Conservation (phyloP, 2,113 vertebrate genomes). For the Elgaria multicarinata region DNA sequence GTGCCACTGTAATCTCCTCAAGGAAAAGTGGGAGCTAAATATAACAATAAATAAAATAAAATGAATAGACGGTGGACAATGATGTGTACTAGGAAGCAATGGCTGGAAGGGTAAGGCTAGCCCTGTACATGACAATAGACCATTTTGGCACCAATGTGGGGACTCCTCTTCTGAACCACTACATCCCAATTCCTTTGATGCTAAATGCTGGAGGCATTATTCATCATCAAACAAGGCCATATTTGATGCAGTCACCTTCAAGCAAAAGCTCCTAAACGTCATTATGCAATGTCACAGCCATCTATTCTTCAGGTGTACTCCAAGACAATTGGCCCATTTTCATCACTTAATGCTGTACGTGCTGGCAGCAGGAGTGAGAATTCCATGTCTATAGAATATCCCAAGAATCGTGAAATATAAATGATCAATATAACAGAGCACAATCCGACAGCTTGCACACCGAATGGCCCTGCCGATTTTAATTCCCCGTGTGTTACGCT, state of each 20-base stretch:
- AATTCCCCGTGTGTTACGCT: not conserved
- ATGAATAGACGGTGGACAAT: not conserved
- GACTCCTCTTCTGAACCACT: not conserved
- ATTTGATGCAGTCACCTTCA: not conserved
- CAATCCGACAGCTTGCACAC: constrained; percentile 17
- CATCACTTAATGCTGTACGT: not conserved
- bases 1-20: not conserved
- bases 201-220: not conserved
- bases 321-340: constrained; percentile 3
- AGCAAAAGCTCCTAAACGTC: not conserved
- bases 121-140: not conserved
- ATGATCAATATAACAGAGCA: constrained; percentile 4
- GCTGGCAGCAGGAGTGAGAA: not conserved
- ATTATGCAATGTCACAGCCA: not conserved
- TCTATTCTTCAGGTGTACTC: not conserved
- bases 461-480: not conserved
- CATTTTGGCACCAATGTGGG: not conserved
- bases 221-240: not conserved
- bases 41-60: not conserved
- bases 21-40: not conserved
- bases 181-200: not conserved
- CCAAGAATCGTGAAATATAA: constrained; percentile 31
- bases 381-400: not conserved
- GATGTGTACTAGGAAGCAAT: not conserved
- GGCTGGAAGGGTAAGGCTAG: not conserved